Conservation (phyloP, 1,140 invertebrate genomes). For the Doryteuthis pealeii region DNA sequence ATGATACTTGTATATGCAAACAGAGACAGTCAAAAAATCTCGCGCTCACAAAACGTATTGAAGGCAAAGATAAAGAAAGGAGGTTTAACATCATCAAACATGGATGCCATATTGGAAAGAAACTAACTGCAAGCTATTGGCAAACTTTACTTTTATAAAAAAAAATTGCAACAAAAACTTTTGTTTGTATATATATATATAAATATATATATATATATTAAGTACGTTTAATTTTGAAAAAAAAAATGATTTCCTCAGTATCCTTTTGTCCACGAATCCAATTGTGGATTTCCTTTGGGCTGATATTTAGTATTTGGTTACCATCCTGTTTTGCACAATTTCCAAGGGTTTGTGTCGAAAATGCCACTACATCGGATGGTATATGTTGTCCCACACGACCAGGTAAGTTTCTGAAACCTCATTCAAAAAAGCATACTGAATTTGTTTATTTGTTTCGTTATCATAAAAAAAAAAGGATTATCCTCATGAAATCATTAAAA, state of each 20-base stretch:
- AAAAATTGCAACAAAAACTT: no score
- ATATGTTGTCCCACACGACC: neutral
- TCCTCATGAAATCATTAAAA: neutral
- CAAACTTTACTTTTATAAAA: no score
- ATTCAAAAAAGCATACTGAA: neutral
- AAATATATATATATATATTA: no score
- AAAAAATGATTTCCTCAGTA: neutral
- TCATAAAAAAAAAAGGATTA: neutral
- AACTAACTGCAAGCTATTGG: no score
- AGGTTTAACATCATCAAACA: no score
- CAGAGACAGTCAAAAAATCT: no score
- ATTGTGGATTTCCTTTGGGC: neutral
- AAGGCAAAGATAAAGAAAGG: no score
- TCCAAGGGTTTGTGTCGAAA: neutral
- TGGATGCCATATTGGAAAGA: no score
- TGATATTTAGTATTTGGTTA: neutral
- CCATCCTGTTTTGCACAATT: neutral
- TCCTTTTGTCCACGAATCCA: neutral
- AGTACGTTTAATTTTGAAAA: neutral
- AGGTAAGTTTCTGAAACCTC: neutral
- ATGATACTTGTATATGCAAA: no score
- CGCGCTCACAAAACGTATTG: no score
- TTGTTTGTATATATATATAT: no score
- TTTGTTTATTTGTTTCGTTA: neutral
- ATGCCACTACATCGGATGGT: neutral